These are phyloP conservation scores for Phasianus colchicus DNA, from an alignment of 2,113 vertebrate genomes.

Conservation along the genomic window DNA sequence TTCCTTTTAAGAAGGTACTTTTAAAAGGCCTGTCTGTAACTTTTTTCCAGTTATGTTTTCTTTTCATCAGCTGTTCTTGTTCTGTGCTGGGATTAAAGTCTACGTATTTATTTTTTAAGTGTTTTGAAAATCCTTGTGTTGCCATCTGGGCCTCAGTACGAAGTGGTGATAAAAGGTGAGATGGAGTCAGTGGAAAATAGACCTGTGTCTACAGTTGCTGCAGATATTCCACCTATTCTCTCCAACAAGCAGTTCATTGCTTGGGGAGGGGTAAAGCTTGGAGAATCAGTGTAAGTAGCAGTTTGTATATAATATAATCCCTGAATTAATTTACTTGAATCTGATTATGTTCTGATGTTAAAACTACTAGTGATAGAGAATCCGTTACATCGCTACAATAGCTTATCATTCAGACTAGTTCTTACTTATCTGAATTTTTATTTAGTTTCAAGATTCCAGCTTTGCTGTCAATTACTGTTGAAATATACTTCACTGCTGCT, in stretches of 20 bases:
- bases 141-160: conserved; percentile 94
- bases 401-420: neutral
- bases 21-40: neutral
- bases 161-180: conserved; percentile 89
- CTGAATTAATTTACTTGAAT: neutral
- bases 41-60: neutral
- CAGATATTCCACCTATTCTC: conserved; percentile 88
- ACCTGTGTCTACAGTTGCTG: conserved; percentile 3
- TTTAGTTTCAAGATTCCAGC: neutral
- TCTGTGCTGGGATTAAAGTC: neutral
- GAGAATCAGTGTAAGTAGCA: conserved; percentile 89
- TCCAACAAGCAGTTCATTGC: conserved; percentile 94
- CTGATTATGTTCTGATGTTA: neutral
- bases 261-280: conserved; percentile 93
- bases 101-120: conserved; percentile 74
- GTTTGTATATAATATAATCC: neutral
- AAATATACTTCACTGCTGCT: neutral
- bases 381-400: neutral
- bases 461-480: neutral
- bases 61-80: neutral
- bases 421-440: neutral
- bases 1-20: neutral
- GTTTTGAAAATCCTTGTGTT: conserved; percentile 91
- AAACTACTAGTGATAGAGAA: neutral
- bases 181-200: conserved; percentile 52